These are phyloP conservation scores for Palythoa heliodiscus DNA, from an alignment of 92 coral and sea anemone genomes.

Conservation along the genomic window DNA sequence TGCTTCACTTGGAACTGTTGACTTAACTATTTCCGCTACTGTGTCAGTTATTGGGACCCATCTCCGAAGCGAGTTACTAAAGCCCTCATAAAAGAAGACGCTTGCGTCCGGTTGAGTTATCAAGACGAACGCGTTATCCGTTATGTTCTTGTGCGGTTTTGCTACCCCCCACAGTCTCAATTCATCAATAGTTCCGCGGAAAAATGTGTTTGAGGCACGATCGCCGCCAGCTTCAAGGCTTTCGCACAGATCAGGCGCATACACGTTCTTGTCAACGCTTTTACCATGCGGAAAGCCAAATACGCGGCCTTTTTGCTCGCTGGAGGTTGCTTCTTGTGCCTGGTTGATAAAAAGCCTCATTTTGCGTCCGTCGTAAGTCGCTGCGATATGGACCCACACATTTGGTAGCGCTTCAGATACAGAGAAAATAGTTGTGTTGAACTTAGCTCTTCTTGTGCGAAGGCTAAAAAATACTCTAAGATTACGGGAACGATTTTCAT, in stretches of 20 bases:
- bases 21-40: constrained; percentile 73
- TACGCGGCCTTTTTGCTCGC: constrained; percentile 85
- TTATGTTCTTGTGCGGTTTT: constrained; percentile 79
- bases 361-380: constrained; percentile 82
- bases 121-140: constrained; percentile 64
- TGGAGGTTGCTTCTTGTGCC: constrained; percentile 89
- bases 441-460: constrained; percentile 79
- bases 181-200: constrained; percentile 89
- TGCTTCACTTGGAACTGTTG: constrained; percentile 90
- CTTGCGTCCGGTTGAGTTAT: constrained; percentile 33
- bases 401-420: constrained; percentile 77
- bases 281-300: constrained; percentile 65
- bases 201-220: constrained; percentile 61
- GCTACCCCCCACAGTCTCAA: constrained; percentile 92
- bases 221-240: constrained; percentile 93
- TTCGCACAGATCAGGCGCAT: constrained; percentile 75
- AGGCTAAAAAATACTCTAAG: constrained; percentile 85
- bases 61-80: constrained; percentile 54
- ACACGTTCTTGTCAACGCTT: constrained; percentile 17
- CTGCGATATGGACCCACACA: constrained; percentile 94
- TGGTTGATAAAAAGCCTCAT: constrained; percentile 95
- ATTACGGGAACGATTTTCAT: constrained; percentile 43
- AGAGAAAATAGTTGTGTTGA: constrained; percentile 70
- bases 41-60: constrained; percentile 68
- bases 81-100: constrained; percentile 70